Conservation (phyloP, 2,888 invertebrate species). For the Drosophila anomelani region DNA sequence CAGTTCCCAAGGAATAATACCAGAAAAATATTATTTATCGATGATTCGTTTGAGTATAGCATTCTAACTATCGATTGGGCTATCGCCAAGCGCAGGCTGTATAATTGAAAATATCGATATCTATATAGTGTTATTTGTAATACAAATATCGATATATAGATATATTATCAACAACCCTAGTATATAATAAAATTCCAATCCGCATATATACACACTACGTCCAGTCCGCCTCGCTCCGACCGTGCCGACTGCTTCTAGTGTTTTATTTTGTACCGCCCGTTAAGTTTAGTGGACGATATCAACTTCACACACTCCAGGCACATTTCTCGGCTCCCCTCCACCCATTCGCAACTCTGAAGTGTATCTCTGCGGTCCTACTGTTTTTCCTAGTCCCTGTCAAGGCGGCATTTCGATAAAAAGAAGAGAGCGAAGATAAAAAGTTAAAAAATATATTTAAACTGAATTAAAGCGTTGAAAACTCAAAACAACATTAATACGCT, state of each 20-base stretch:
- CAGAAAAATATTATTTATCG: too few relatives aligned
- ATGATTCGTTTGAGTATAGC: too few relatives aligned
- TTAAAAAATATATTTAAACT: background rate
- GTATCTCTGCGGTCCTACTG: conserved; percentile 21
- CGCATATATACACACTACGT: too few relatives aligned
- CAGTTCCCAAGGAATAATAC: too few relatives aligned
- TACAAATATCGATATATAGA: too few relatives aligned
- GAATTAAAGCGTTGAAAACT: background rate
- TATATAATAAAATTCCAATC: too few relatives aligned
- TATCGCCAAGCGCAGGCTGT: background rate
- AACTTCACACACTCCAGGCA: conserved; percentile 14
- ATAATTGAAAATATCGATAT: background rate
- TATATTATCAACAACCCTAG: too few relatives aligned
- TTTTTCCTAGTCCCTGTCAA: background rate
- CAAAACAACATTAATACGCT: background rate
- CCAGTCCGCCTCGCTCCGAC: background rate
- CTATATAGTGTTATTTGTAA: too few relatives aligned
- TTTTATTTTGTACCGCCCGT: conserved; percentile 25
- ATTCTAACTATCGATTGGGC: too few relatives aligned
- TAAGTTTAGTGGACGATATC: conserved; percentile 22
- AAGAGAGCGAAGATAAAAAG: background rate
- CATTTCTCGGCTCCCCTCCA: conserved; percentile 6
- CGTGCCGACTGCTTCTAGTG: conserved; percentile 10
- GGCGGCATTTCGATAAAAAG: conserved; percentile 11
- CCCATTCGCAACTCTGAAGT: conserved; percentile 27